Conservation (phyloP, 2,888 invertebrate genomes). For the Oxycera nigricornis region DNA sequence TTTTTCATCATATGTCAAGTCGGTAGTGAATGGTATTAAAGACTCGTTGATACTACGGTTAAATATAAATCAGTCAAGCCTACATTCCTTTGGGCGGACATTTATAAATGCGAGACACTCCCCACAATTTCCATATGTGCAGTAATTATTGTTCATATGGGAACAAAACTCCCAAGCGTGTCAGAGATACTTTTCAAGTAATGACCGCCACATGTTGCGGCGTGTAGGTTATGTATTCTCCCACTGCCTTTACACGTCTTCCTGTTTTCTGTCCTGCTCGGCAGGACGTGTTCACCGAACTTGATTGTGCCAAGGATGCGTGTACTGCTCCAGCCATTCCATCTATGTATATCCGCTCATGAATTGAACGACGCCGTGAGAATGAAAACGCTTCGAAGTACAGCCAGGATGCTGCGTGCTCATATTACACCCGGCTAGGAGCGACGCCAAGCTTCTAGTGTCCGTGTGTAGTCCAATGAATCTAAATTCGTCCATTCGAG, state of each 20-base stretch:
- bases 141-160: slow-evolving; percentile 22
- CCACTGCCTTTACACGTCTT: background rate
- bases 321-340: background rate
- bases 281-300: background rate
- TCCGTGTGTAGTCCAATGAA: slow-evolving; percentile 35
- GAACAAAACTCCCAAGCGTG: slow-evolving; percentile 21
- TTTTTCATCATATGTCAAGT: too few species aligned
- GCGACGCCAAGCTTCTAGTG: background rate
- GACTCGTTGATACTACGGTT: background rate
- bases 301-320: background rate
- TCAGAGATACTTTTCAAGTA: slow-evolving; percentile 39
- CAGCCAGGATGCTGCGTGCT: background rate
- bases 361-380: background rate
- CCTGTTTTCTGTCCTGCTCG: background rate
- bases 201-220: slow-evolving; percentile 46
- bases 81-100: background rate
- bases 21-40: too few species aligned
- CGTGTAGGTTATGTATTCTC: background rate
- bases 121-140: background rate
- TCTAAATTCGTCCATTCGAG: slow-evolving; percentile 37
- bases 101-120: background rate
- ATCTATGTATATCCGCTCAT: background rate
- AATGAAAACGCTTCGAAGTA: background rate
- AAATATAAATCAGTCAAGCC: background rate
- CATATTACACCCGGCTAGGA: background rate